These are phyloP conservation scores for Formica aserva DNA, from an alignment of 2,888 invertebrate species.

Conservation along the genomic window DNA sequence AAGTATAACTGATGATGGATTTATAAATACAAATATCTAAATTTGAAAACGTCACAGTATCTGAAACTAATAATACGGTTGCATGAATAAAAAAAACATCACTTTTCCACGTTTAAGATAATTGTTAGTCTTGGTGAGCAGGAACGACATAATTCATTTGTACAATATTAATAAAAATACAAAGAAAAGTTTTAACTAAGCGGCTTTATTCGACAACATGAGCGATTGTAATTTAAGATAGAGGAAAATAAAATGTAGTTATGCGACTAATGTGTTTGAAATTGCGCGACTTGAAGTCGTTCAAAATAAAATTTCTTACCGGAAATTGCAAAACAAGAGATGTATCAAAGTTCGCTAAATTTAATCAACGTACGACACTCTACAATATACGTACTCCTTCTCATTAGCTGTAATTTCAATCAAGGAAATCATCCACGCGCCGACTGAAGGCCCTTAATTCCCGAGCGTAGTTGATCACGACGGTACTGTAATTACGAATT, in stretches of 20 bases:
- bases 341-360: slow-evolving; percentile 2
- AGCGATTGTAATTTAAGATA: neutral
- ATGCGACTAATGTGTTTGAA: neutral
- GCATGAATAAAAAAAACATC: neutral
- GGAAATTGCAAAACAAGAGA: neutral
- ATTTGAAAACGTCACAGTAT: slow-evolving; percentile 3
- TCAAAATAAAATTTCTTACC: slow-evolving; percentile 2
- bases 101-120: neutral
- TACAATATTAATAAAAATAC: neutral
- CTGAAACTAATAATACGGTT: slow-evolving; percentile 25
- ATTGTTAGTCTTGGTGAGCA: neutral
- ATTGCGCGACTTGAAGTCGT: neutral
- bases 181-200: neutral
- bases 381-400: neutral
- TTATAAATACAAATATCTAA: slow-evolving; percentile 20
- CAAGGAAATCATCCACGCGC: slow-evolving; percentile 23
- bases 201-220: neutral
- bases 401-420: slow-evolving; percentile 39
- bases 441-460: slow-evolving; percentile 31
- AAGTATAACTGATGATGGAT: neutral
- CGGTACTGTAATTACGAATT: slow-evolving; percentile 30
- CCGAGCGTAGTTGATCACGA: slow-evolving; percentile 34
- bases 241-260: neutral
- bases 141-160: neutral
- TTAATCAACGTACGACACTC: slow-evolving; percentile 33